Evolutionary conservation across 2,797 vertebrate genomes (phyloP), one percentile per base, ranked within the genome.

Genomic region (Onychomys leucogaster): DNA sequence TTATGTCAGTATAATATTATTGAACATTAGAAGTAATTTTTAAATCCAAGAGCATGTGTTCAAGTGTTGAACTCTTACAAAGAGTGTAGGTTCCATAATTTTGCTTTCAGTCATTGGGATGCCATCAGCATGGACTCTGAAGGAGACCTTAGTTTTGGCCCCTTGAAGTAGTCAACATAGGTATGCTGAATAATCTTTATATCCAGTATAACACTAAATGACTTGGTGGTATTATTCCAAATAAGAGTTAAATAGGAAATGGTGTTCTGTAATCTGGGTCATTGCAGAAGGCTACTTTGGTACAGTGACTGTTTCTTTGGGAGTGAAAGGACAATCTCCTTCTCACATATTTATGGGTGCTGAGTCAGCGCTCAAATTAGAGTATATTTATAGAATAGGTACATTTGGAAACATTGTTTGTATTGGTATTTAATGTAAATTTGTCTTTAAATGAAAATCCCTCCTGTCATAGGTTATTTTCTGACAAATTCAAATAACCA

Each of bases 391-490:
- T 29, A n/a, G 4, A 67, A 14, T 7, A 73, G 63, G 69, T 34
- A 69, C 1, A 0, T 77, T 0, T 63, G 52, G 27, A 17, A 61
- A 16, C 46, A 34, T 52, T 77, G 5, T 2, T 52, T 77, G 4
- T 2, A 90, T 85, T 12, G 86, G 8, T 77, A 73, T 3, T 82
- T 93, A 63, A 82, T 29, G 9, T 77, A 37, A 12, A 71, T 14
- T 25, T 88, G 43, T 88, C 65, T 96, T 80, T 61, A 65, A 85
- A 95, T 41, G 11, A 88, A 82, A 5, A 96, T 37, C 37, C 41
- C 49, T 46, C 75, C 32, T 76, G 77, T 5, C 75, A 84, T 73
- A 55, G 65, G 80, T 87, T n/a, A 59, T 94, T 52, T 90, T 17
- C 37, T 75, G 0, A 89, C 11, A 81, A 46, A 61, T 55, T 80